Evolutionary conservation across 2,888 invertebrate species (phyloP), one percentile per base, ranked within the genome.

Genomic region (Oscheius sp.): DNA sequence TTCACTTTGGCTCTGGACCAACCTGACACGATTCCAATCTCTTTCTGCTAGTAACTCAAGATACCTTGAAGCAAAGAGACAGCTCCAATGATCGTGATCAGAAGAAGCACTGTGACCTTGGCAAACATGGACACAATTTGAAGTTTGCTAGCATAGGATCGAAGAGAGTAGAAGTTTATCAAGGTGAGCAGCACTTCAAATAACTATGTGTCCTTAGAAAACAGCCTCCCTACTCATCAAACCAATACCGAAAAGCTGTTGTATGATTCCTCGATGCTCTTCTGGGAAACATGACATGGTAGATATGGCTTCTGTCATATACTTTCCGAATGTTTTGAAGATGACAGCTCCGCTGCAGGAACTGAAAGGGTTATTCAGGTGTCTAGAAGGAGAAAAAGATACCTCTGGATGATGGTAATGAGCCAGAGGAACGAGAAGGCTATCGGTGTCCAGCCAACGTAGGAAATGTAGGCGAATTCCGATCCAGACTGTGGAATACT

Each of bases 351-450:
- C 77, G 3, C 76, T 75, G 10, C 80, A 82, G 0, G 82, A 82
- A 13, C 79, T 78, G 42, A 37, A 72, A 72, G 2, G 2, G 21
- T 21, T 21, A 21, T 21, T 21, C 21, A 21, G 21, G 21, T 21
- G 21, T 21, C 21, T 21, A 21, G 21, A 21, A 21, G 21, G 21
- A 21, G 21, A 21, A 21, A 21, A 29, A 55, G 48, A 1, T 13
- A 74, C 79, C 76, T 77, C 21, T 79, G 75, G 57, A 81, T 78
- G 33, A 81, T 60, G 2, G 77, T 70, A 7, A 78, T 76, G 1
- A 81, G 70, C 81, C 81, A 83, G 2, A 83, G 70, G 21, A 83
- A 78, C 1, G 83, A 78, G 55, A 83, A 83, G 1, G 83, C 81
- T 5, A 81, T 60, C 0, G 83, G 81, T 0, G 76, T 77, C 83